Evolutionary conservation across 92 coral and sea anemone species (phyloP), one percentile per base, ranked within the genome.

Genomic region (Galaxea fascicularis): DNA sequence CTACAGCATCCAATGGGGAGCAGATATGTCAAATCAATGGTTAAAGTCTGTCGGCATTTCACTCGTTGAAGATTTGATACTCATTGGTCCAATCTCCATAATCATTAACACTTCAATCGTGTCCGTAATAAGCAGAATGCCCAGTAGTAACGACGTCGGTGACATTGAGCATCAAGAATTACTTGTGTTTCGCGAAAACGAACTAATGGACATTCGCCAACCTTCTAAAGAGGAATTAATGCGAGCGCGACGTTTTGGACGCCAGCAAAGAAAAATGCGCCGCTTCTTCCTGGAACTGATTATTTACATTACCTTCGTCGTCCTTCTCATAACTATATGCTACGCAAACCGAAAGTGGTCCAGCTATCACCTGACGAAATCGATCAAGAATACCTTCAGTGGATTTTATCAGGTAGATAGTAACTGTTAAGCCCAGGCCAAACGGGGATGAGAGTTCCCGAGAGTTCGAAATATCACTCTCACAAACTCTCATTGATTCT

Each of bases 1-100:
- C 46, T 90, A 85, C 74, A 90, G 93, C 56, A 45, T 90, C 44
- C 64, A 85, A 62, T 90, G 93, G 93, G 93, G 93, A 17, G 79
- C 86, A 8, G 87, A 85, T 70, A 53, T 57, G 7, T 75, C 93
- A 15, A 90, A 90, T 46, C 87, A 71, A 57, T 90, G 93, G 93
- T 28, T 90, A 44, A 17, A 79, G 30, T 90, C 93, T 21, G 87
- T 90, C 13, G 39, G 73, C n/a, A 35, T 90, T 1, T 80, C 93
- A 12, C 58, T 90, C 11, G 57, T 90, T 65, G 73, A 90, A 49
- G 93, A 90, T 59, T 79, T 90, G 26, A 80, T 87, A 27, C 41
- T 90, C 46, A 85, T 67, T 63, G 87, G 76, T 49, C 93, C 93
- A 3, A 68, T 90, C 49, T 74, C 78, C 41, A 84, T 90, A 5